Percentiles rank a stretch among this genome's conserved stretches.
Conservation (phyloP, 2,797 vertebrate species). For the Pangasius djambal region DNA sequence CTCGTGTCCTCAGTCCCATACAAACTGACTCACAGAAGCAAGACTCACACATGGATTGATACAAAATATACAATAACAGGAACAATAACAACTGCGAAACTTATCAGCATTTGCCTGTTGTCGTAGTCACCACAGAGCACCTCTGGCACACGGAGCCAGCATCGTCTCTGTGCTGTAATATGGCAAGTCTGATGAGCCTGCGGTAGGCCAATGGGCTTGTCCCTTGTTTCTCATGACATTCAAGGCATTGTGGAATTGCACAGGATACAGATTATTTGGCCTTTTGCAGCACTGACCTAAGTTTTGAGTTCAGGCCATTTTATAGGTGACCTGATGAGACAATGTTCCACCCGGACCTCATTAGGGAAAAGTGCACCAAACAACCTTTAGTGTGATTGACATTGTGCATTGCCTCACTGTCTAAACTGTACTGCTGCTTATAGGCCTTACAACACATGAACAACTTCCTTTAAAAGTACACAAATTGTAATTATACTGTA, state of each 20-base stretch:
- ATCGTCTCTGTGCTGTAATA: neutral
- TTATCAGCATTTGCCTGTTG: neutral
- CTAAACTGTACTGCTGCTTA: neutral
- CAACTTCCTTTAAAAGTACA: conserved; percentile 24
- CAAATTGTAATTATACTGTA: conserved; percentile 10
- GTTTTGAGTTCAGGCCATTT: conserved; percentile 12
- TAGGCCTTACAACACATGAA: neutral
- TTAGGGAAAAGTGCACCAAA: conserved; percentile 30
- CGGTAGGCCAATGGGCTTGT: neutral
- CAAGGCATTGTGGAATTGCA: conserved; percentile 2
- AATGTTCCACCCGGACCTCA: conserved; percentile 34
- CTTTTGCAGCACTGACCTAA: conserved; percentile 12
- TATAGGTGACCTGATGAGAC: conserved; percentile 17
- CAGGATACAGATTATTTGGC: conserved; percentile 17
- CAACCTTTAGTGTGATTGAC: conserved; percentile 30
- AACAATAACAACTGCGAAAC: too few relatives aligned
- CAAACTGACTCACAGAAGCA: neutral
- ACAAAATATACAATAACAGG: neutral
- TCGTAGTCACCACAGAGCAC: neutral
- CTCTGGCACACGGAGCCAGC: neutral
- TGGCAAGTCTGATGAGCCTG: neutral
- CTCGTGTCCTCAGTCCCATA: neutral
- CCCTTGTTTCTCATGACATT: conserved; percentile 3
- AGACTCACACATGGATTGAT: neutral
- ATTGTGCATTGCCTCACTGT: conserved; percentile 5